Evolutionary conservation across 2,113 vertebrate genomes (phyloP).

Genomic region (Mionectes macconnelli): DNA sequence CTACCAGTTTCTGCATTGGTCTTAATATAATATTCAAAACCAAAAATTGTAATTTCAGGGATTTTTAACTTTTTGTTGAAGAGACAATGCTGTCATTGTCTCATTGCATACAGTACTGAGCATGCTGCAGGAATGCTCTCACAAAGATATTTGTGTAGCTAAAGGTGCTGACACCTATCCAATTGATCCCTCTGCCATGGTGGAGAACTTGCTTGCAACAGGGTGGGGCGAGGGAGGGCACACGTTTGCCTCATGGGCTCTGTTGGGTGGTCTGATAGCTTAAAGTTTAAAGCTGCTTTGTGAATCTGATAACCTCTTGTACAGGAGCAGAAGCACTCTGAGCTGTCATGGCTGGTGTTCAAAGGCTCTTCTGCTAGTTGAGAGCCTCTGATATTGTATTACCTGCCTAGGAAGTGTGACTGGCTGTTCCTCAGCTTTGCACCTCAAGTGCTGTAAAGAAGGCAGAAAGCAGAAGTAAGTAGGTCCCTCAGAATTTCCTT

Average conservation of each 20-base stretch:
- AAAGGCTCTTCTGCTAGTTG: not conserved
- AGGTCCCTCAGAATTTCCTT: not conserved
- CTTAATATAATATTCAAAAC: conserved; percentile 5
- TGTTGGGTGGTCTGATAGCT: not conserved
- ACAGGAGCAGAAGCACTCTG: not conserved
- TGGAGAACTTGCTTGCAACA: not conserved
- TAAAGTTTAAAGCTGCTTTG: not conserved
- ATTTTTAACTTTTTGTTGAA: not conserved
- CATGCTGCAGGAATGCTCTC: not conserved
- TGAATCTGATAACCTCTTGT: not conserved
- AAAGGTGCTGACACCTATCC: not conserved
- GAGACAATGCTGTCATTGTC: not conserved
- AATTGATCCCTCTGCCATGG: not conserved
- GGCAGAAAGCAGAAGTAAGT: not conserved
- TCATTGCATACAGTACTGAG: not conserved
- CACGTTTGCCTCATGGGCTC: not conserved
- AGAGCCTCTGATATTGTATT: not conserved
- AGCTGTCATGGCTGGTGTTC: not conserved
- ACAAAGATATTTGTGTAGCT: not conserved
- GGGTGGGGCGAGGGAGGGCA: not conserved
- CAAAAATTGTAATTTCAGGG: not conserved
- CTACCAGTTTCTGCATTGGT: not conserved
- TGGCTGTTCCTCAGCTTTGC: not conserved
- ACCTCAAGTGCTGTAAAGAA: not conserved
- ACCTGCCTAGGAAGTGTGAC: not conserved